phyloP scores from a whole-genome alignment of 2,113 vertebrate genomes.

The Ramphastos sulfuratus region DNA sequence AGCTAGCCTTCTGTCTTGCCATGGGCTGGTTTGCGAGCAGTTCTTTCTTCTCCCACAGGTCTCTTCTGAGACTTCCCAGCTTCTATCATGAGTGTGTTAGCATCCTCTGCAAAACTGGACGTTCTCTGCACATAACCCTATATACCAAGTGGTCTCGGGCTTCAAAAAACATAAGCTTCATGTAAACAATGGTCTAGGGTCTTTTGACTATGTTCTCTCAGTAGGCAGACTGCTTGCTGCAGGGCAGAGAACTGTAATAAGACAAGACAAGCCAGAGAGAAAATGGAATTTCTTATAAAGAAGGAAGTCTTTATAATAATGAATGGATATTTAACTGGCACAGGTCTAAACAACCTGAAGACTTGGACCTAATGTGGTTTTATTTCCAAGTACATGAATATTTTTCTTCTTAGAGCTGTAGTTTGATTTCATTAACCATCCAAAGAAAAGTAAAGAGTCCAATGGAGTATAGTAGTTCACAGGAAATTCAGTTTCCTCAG shows the following conservation, averaged over 20 bases:
- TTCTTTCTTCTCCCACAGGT: neutral
- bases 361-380: neutral
- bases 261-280: neutral
- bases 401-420: neutral
- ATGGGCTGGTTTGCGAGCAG: neutral
- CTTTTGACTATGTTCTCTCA: neutral
- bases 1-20: neutral
- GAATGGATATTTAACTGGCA: neutral
- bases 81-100: neutral
- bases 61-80: neutral
- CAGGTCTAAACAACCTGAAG: neutral
- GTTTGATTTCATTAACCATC: neutral
- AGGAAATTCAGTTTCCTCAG: neutral
- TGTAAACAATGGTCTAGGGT: neutral
- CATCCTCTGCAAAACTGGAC: rapidly evolving
- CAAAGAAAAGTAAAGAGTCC: neutral
- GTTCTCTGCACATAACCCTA: neutral
- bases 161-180: neutral
- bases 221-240: neutral
- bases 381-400: neutral
- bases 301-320: neutral
- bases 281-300: neutral
- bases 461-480: neutral
- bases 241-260: neutral
- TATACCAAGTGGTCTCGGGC: rapidly evolving